Conservation (phyloP, 2,888 invertebrate genomes). For the Hirtodrosophila cameraria region DNA sequence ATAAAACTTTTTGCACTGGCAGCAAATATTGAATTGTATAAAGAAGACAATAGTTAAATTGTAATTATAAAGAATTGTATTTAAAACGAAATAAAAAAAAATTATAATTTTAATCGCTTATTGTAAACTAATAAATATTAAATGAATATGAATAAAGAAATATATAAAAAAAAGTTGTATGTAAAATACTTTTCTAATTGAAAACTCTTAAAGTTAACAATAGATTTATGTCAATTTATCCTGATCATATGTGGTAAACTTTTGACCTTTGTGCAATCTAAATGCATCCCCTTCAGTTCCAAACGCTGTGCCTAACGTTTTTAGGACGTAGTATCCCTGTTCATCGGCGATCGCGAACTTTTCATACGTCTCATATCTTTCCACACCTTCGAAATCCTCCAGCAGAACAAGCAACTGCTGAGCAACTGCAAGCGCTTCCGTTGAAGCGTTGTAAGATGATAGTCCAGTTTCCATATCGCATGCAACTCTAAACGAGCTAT, state of each 20-base stretch:
- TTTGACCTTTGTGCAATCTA: constrained; percentile 14
- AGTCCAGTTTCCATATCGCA: constrained; percentile 40
- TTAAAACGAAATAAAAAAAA: constrained; percentile 58
- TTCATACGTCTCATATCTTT: constrained; percentile 27
- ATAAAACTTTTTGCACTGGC: constrained; percentile 82
- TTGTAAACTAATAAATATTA: constrained; percentile 81
- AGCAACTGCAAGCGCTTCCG: constrained; percentile 9
- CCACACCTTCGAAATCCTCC: constrained; percentile 22
- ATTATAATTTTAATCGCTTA: constrained; percentile 76
- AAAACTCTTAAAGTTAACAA: too few species aligned
- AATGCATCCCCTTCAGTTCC: constrained; percentile 17
- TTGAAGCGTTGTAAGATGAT: constrained; percentile 24
- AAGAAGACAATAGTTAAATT: constrained; percentile 82
- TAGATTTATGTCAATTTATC: too few species aligned
- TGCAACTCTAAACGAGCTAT: constrained; percentile 26
- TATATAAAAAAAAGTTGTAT: constrained; percentile 38
- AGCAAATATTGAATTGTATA: constrained; percentile 80
- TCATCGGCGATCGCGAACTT: constrained; percentile 33
- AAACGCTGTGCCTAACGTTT: constrained; percentile 22
- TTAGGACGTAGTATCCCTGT: constrained; percentile 3
- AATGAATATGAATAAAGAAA: constrained; percentile 74
- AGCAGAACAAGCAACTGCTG: constrained; percentile 31
- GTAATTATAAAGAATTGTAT: constrained; percentile 79
- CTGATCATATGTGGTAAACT: constrained; percentile 21
- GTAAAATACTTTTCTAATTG: not conserved